Percentiles rank a stretch among this genome's conserved stretches.
phyloP scores from a whole-genome alignment of 2,113 vertebrate species.

The Ictalurus punctatus region DNA sequence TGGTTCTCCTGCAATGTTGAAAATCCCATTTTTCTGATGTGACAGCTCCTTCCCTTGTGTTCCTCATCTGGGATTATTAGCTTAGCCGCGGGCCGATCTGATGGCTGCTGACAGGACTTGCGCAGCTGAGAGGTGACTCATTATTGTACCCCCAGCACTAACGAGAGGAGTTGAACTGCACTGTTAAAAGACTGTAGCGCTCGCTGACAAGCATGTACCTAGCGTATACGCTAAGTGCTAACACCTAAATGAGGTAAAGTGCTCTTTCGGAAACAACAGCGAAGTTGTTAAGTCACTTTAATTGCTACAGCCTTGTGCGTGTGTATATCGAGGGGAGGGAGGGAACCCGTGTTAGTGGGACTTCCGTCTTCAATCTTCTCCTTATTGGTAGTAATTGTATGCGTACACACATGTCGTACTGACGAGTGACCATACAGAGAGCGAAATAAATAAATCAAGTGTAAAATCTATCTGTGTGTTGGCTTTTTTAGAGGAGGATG shows the following conservation, averaged over 20 bases:
- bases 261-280: neutral
- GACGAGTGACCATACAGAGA: neutral
- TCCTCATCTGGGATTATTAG: conserved; percentile 11
- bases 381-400: neutral
- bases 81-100: conserved; percentile 1
- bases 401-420: neutral
- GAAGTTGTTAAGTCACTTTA: neutral
- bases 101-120: conserved; percentile 24
- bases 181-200: neutral
- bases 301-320: neutral
- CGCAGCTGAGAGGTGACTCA: neutral
- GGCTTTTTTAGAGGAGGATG: neutral
- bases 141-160: neutral
- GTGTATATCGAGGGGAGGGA: neutral
- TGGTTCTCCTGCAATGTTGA: neutral
- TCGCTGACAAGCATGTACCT: neutral
- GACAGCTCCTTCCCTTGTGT: neutral
- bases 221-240: neutral
- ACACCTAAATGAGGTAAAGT: neutral
- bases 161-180: conserved; percentile 3
- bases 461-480: no score
- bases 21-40: neutral
- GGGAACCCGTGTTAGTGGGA: neutral
- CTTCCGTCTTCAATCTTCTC: neutral
- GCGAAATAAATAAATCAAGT: neutral